Evolutionary conservation across 2,888 invertebrate species (phyloP).

Genomic region (Meiosimyza decipiens): DNA sequence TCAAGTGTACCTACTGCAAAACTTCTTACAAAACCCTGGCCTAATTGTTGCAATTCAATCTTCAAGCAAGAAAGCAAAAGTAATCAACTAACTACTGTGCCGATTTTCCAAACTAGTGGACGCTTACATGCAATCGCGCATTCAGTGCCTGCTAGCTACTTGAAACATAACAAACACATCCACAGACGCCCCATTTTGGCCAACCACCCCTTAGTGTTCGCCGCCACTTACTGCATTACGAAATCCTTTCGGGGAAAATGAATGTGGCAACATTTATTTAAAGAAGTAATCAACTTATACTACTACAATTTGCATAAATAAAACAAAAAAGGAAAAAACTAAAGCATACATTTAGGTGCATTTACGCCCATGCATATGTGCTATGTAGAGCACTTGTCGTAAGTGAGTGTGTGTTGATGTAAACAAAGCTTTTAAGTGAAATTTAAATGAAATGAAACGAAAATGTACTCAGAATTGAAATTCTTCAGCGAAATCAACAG

Average conservation of each 20-base stretch:
- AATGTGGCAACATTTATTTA: constrained; percentile 33
- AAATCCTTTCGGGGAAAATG: too few species aligned
- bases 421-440: not conserved
- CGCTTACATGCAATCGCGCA: too few species aligned
- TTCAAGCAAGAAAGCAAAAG: too few species aligned
- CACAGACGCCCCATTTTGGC: not conserved
- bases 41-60: too few species aligned
- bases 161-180: constrained; percentile 16
- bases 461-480: constrained; percentile 16
- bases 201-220: constrained; percentile 10
- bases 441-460: constrained; percentile 16
- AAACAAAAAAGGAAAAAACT: not conserved
- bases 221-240: not conserved
- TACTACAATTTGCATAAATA: constrained; percentile 13
- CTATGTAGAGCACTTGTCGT: not conserved
- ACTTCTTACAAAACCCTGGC: too few species aligned
- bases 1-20: too few species aligned
- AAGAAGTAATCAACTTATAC: constrained; percentile 34
- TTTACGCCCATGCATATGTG: not conserved
- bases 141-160: not conserved
- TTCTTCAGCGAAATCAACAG: constrained; percentile 5
- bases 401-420: not conserved
- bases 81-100: too few species aligned
- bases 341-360: too few species aligned
- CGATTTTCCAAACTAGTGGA: too few species aligned